Base-by-base conservation (phyloP, 2,797 vertebrate genomes). In the Tragopan temminckii region DNA sequence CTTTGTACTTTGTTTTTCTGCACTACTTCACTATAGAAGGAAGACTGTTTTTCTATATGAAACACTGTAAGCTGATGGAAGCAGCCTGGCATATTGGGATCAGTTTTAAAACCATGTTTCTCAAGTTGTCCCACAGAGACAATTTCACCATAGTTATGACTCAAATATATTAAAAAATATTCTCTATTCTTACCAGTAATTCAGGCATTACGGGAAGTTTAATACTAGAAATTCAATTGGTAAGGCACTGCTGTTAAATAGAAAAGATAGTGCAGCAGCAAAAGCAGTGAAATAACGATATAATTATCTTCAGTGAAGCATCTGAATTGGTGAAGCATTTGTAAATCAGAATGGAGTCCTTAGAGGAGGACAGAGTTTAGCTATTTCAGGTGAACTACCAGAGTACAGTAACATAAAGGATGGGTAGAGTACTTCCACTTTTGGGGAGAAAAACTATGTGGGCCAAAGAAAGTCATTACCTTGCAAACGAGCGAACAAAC, bases 171-270 rank as follows among this genome's bases (percentile, higher is more conserved):
- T 64, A 82, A 93, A 75, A 38, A 80, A 71, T 82, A 52, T 18
- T 4, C 42, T 90, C n/a, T 42, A 6, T 23, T 80, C 11, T 75
- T 89, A 61, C 18, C 14, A 66, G 48, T 71, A 85, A 88, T 89
- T 88, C 42, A 68, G 85, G 71, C 27, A 62, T 42, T 82, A 81
- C 18, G 35, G 58, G 58, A 85, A 89, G 20, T 80, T 87, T 88
- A 94, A 90, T 77, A 87, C 40, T 46, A 90, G 48, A 68, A 66
- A 94, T 88, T 85, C 80, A 68, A 88, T 43, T 70, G 66, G 43
- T 71, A 83, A 66, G 89, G 75, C 12, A 31, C 7, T 58, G 35
- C 2, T 58, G 74, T 33, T 8, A 89, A 79, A 90, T 80, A 87
- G 64, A 87, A 64, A 43, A 58, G 3, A 63, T 11, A 21, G 31